These are phyloP conservation scores for Oxystoma pomonae DNA, from an alignment of 2,888 invertebrate species.

Conservation along the genomic window DNA sequence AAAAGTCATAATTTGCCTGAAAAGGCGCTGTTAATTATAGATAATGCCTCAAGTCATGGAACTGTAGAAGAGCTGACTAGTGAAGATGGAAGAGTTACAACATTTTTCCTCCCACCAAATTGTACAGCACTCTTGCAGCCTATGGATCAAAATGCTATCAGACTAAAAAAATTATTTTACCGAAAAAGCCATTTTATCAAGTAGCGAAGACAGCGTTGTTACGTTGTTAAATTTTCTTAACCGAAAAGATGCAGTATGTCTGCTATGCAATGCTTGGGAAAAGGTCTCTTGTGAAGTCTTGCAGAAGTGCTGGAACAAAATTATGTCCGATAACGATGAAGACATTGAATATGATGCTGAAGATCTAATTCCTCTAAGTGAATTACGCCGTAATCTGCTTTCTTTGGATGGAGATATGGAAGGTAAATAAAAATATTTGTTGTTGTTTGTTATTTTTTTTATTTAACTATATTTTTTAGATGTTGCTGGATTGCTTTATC, in stretches of 20 bases:
- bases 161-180: neutral
- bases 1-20: slow-evolving; percentile 1
- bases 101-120: neutral
- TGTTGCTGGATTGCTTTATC: too few relatives aligned
- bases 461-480: too few relatives aligned
- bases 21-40: neutral
- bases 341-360: neutral
- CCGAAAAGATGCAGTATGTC: too few relatives aligned
- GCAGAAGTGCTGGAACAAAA: too few relatives aligned
- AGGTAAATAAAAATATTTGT: too few relatives aligned
- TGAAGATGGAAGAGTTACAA: neutral
- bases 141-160: too few relatives aligned
- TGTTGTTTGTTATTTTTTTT: too few relatives aligned
- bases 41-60: neutral
- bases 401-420: too few relatives aligned
- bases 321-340: neutral
- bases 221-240: neutral
- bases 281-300: neutral
- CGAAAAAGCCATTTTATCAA: neutral
- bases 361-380: too few relatives aligned
- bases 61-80: neutral
- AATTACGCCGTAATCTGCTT: neutral
- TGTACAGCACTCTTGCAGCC: neutral
- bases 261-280: neutral
- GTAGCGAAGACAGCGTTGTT: neutral